These are phyloP conservation scores for Gracilinanus agilis DNA, from an alignment of 2,113 vertebrate species.

Conservation along the genomic window DNA sequence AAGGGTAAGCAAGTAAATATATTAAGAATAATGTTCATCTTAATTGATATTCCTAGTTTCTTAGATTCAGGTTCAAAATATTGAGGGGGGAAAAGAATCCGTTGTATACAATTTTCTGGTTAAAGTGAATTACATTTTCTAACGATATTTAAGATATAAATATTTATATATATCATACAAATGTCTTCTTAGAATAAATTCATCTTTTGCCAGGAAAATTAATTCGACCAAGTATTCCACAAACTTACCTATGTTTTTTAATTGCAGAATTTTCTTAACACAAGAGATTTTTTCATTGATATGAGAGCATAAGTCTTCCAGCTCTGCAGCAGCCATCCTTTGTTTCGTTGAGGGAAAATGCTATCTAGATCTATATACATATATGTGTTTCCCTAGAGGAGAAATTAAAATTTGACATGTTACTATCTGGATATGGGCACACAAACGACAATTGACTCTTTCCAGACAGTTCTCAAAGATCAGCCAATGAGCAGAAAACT, in stretches of 20 bases:
- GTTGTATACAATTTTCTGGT: no score
- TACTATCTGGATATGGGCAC: background rate
- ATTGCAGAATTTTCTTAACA: constrained; percentile 81
- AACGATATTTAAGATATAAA: no score
- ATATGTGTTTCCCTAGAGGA: background rate
- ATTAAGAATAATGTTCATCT: background rate
- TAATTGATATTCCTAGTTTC: constrained; percentile 11
- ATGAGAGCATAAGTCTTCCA: constrained; percentile 78
- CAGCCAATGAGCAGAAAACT: background rate
- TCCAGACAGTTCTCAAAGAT: background rate
- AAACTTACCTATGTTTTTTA: constrained; percentile 84
- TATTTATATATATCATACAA: no score
- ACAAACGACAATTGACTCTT: background rate
- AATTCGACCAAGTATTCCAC: background rate
- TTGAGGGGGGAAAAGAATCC: background rate
- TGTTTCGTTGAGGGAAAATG: constrained; percentile 36
- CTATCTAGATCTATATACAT: background rate
- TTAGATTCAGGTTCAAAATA: constrained; percentile 44
- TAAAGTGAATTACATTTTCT: no score
- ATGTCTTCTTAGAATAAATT: no score
- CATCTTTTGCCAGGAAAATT: background rate
- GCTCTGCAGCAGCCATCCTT: constrained; percentile 26
- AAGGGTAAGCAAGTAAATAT: background rate
- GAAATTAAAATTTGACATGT: background rate
- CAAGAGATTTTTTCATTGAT: constrained; percentile 82